These are phyloP conservation scores for Eriosoma lanigerum DNA, from an alignment of 1,140 invertebrate genomes.

Conservation along the genomic window DNA sequence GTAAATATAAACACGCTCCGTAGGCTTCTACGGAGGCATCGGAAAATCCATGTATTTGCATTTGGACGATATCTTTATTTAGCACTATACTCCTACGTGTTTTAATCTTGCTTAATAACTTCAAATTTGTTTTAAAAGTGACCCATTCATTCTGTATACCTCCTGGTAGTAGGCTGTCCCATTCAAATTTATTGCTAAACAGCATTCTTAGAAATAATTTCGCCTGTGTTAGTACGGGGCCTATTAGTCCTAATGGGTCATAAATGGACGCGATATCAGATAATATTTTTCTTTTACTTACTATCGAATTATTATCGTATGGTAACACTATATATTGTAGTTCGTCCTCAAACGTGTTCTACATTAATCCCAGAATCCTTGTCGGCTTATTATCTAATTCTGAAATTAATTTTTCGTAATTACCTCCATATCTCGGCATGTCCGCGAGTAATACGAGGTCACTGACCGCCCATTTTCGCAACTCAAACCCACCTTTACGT, in stretches of 20 bases:
- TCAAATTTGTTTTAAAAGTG: too few relatives aligned
- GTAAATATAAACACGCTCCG: too few relatives aligned
- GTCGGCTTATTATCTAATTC: background rate
- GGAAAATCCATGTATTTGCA: too few relatives aligned
- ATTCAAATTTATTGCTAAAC: too few relatives aligned
- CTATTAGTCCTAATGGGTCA: background rate
- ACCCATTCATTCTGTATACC: too few relatives aligned
- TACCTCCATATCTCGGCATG: background rate
- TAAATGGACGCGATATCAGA: background rate
- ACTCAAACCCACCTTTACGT: background rate
- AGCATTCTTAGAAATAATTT: too few relatives aligned
- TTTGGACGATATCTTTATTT: too few relatives aligned
- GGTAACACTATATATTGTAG: background rate
- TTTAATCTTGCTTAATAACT: too few relatives aligned
- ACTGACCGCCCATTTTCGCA: background rate
- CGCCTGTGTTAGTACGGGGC: too few relatives aligned
- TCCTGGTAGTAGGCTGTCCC: too few relatives aligned
- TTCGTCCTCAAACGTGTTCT: background rate
- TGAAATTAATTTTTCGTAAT: background rate
- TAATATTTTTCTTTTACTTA: background rate
- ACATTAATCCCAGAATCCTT: background rate
- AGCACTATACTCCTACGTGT: too few relatives aligned
- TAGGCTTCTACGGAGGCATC: too few relatives aligned
- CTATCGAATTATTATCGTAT: background rate
- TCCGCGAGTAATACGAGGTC: background rate